A percentile compares a stretch with the other conserved stretches of the same genome.
Evolutionary conservation across 2,888 invertebrate genomes (phyloP).

Genomic region (Chironomus tentans): DNA sequence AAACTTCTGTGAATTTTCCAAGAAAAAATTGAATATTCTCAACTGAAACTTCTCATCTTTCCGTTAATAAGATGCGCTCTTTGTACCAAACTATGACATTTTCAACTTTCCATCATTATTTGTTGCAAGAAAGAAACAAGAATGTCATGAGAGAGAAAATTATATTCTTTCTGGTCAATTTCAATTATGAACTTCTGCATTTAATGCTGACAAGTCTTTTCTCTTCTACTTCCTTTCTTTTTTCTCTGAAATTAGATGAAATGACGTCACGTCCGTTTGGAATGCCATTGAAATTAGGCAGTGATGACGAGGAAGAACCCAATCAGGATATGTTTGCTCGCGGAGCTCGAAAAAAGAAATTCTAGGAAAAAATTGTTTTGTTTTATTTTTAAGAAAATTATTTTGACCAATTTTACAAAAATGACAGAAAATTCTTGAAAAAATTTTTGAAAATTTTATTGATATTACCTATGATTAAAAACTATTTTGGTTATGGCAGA

Average conservation of each 20-base stretch:
- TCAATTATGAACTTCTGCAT: background rate
- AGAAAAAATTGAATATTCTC: no score
- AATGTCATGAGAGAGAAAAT: no score
- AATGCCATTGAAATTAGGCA: conserved; percentile 64
- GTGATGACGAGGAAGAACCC: conserved; percentile 44
- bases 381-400: background rate
- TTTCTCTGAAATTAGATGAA: conserved; percentile 41
- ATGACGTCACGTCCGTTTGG: conserved; percentile 63
- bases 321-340: conserved; percentile 29
- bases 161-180: background rate
- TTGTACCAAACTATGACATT: no score
- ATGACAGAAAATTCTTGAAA: background rate
- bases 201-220: background rate
- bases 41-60: no score
- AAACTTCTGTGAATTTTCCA: no score
- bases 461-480: no score
- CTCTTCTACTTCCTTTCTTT: background rate
- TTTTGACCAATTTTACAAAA: background rate
- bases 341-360: conserved; percentile 31
- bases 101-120: no score
- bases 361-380: background rate
- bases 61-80: no score
- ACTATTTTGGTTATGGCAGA: no score
- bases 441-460: background rate
- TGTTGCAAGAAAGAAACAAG: no score